Percentiles rank a stretch among this genome's conserved stretches.
phyloP scores from a whole-genome alignment of 2,888 invertebrate genomes.

The Leptothorax acervorum region DNA sequence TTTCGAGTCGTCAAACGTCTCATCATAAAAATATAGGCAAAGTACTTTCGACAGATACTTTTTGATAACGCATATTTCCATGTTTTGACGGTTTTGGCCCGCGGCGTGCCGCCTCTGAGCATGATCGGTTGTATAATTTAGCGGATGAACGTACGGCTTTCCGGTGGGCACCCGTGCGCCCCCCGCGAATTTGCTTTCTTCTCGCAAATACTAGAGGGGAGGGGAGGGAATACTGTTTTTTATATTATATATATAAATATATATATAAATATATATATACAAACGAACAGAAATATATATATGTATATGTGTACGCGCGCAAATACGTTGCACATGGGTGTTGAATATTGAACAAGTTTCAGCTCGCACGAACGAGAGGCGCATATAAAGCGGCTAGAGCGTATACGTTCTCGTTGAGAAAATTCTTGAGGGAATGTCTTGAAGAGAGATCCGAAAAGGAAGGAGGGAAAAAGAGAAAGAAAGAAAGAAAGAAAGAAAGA shows the following conservation, averaged over 20 bases:
- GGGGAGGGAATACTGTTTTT: slow-evolving; percentile 70
- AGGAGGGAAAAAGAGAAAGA: slow-evolving; percentile 9
- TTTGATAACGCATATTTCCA: slow-evolving; percentile 24
- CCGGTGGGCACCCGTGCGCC: slow-evolving; percentile 52
- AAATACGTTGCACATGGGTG: slow-evolving; percentile 76
- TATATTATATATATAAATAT: slow-evolving; percentile 70
- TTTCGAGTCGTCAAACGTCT: not conserved
- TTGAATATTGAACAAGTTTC: slow-evolving; percentile 85
- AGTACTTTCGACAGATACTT: slow-evolving; percentile 8
- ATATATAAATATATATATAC: slow-evolving; percentile 68
- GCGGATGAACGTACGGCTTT: slow-evolving; percentile 67
- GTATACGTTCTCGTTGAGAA: slow-evolving; percentile 54
- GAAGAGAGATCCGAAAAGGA: slow-evolving; percentile 28
- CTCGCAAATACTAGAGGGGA: slow-evolving; percentile 69
- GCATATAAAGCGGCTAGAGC: slow-evolving; percentile 55
- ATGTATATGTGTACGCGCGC: slow-evolving; percentile 75
- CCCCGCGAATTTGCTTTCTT: slow-evolving; percentile 70
- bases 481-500: slow-evolving; percentile 25
- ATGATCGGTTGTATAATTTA: slow-evolving; percentile 69
- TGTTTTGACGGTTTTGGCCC: slow-evolving; percentile 50
- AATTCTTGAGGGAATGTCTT: not conserved
- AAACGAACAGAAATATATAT: slow-evolving; percentile 70
- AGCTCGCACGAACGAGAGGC: slow-evolving; percentile 79
- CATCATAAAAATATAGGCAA: not conserved
- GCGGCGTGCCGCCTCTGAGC: slow-evolving; percentile 63